Conservation (phyloP, 1,140 invertebrate species). For the Monochamus saltuarius region DNA sequence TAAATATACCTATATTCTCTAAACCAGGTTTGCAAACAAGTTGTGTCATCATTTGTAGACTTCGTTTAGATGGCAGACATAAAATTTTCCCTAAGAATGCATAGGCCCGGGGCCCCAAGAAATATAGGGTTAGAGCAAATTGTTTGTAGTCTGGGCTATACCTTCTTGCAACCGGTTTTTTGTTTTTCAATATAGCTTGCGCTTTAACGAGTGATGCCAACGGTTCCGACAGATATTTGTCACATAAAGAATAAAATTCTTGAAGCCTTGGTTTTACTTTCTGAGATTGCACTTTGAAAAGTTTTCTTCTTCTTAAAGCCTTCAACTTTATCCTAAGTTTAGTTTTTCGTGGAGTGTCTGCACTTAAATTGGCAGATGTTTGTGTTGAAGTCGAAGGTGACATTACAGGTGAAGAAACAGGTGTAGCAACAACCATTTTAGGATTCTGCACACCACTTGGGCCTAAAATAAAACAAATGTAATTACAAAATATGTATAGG, state of each 20-base stretch:
- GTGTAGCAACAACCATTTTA: too few species aligned
- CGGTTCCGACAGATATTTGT: background rate
- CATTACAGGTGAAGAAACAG: too few species aligned
- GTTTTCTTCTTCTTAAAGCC: background rate
- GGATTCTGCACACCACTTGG: too few species aligned
- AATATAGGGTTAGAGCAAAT: background rate
- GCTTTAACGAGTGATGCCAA: background rate
- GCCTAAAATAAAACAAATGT: too few species aligned
- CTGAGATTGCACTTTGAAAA: background rate
- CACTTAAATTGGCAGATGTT: constrained; percentile 3
- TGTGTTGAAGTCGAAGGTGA: background rate
- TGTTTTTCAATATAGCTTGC: background rate
- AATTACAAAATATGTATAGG: too few species aligned
- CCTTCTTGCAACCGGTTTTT: background rate
- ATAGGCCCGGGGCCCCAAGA: constrained; percentile 3
- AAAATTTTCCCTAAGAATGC: background rate
- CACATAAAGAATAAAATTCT: background rate
- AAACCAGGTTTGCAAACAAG: background rate
- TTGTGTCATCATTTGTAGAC: background rate
- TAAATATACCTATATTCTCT: background rate
- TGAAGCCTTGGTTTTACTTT: background rate
- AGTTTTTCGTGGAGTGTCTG: constrained; percentile 1
- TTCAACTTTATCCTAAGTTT: background rate
- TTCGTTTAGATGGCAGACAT: background rate
- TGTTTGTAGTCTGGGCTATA: background rate